phyloP scores from a whole-genome alignment of 2,113 vertebrate genomes.

The Leucoraja erinaceus region DNA sequence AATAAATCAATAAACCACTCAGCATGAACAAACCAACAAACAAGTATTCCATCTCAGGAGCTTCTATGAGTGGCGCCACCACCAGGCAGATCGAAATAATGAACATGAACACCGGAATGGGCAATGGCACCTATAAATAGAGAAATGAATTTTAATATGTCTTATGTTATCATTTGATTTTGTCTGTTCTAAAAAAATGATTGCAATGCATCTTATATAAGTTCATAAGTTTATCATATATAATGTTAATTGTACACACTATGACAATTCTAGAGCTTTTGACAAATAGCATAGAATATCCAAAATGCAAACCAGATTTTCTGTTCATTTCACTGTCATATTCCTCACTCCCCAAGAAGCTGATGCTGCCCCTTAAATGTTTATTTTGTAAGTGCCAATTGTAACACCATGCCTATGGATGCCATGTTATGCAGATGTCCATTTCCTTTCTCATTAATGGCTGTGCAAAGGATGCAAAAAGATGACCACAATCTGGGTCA shows the following conservation, averaged over 20 bases:
- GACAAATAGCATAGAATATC: background rate
- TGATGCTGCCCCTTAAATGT: background rate
- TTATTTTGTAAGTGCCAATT: background rate
- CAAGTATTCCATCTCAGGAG: conserved; percentile 69
- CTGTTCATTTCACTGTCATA: background rate
- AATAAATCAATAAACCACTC: conserved; percentile 67
- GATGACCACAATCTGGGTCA: background rate
- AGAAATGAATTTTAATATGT: conserved; percentile 24
- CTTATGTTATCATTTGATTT: background rate
- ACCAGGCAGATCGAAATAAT: conserved; percentile 69
- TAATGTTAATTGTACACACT: background rate
- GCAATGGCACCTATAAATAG: conserved; percentile 65
- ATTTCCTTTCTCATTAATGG: background rate
- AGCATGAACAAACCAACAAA: conserved; percentile 70
- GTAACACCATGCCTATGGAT: background rate
- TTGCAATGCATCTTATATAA: background rate
- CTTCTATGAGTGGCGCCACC: conserved; percentile 69
- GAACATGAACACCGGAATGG: conserved; percentile 68
- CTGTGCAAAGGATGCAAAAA: background rate
- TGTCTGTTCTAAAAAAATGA: background rate
- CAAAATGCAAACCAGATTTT: background rate
- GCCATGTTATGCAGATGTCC: background rate
- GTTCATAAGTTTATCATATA: too few relatives aligned
- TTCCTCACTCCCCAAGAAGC: background rate
- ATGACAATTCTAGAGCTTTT: background rate